Base-by-base conservation (phyloP, 2,888 invertebrate genomes). In the Nomada fucata region DNA sequence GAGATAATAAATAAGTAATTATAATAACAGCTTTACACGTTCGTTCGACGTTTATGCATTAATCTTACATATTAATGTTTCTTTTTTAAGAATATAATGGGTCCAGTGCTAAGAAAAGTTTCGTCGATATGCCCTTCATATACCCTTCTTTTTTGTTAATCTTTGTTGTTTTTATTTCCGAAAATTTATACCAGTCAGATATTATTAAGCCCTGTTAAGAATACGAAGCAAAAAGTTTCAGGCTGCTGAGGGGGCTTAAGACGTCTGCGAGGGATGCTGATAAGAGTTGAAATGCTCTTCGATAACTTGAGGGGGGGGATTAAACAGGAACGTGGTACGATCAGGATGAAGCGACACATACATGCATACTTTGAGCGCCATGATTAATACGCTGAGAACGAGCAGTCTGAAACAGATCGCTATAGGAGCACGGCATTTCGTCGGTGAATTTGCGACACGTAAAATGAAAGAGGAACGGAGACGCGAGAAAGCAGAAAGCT, bases 311-410 rank as follows among this genome's bases (percentile, higher is more conserved):
- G 36, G 36, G 15, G 63, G 36, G 36, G 61, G 42, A 69, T 79
- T 47, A 68, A 68, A 44, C 7, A 20, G 61, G 26, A 26, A 50
- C 42, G 29, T 23, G 47, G 29, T 47, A n/a, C 53, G 52, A 63
- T 68, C 42, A 36, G 20, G 76, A 64, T 59, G 73, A 76, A 36
- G 71, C 79, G 74, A 77, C 73, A 64, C 77, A 36, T 7, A 7
- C 36, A 7, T 36, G 1, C 36, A 36, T 36, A 36, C 79, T 70
- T 71, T 76, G 73, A 75, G 13, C 85, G 78, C 77, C 67, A 86
- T 85, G 86, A 89, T 89, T 89, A 89, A 89, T 87, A 84, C 85
- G 77, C 74, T 77, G 83, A 85, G 73, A 84, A 65, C 70, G 77
- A 76, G 75, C 82, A 83, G 87, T 88, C 85, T 79, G 71, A 82